A percentile compares a stretch with the other conserved stretches of the same genome.
phyloP scores from a whole-genome alignment of 2,797 vertebrate genomes.

The Melanotaenia boesemani region DNA sequence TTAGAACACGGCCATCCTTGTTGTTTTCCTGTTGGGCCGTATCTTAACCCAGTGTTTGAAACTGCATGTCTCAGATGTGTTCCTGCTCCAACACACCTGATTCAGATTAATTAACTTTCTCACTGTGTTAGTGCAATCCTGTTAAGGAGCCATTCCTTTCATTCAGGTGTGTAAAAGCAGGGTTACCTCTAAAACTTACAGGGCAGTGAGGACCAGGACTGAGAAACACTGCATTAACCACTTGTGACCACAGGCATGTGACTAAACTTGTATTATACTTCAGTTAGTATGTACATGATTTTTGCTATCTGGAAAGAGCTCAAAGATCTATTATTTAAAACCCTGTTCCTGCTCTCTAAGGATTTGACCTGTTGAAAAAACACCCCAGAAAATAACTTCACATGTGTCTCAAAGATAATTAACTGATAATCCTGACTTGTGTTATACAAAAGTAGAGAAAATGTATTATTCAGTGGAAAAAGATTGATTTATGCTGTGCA shows the following conservation, averaged over 20 bases:
- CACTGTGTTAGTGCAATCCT: too few species aligned
- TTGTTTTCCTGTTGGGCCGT: slow-evolving; percentile 3
- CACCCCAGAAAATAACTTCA: background rate
- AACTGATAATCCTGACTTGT: background rate
- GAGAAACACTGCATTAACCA: too few species aligned
- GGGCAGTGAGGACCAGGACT: too few species aligned
- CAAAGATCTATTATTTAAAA: background rate
- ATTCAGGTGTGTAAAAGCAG: too few species aligned
- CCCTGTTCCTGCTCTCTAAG: background rate
- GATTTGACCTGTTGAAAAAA: background rate
- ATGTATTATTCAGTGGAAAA: background rate
- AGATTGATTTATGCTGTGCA: background rate
- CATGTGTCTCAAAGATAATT: background rate
- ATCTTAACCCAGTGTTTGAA: background rate
- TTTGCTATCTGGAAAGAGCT: background rate
- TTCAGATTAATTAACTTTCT: too few species aligned
- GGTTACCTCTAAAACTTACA: too few species aligned
- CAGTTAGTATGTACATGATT: slow-evolving; percentile 12
- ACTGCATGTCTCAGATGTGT: too few species aligned
- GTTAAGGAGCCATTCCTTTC: too few species aligned
- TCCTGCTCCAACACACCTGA: too few species aligned
- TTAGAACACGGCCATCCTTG: background rate
- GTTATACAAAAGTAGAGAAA: background rate
- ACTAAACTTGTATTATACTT: background rate
- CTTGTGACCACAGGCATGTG: too few species aligned